Evolutionary conservation across 2,113 vertebrate genomes (phyloP).

Genomic region (Stictonetta naevosa): DNA sequence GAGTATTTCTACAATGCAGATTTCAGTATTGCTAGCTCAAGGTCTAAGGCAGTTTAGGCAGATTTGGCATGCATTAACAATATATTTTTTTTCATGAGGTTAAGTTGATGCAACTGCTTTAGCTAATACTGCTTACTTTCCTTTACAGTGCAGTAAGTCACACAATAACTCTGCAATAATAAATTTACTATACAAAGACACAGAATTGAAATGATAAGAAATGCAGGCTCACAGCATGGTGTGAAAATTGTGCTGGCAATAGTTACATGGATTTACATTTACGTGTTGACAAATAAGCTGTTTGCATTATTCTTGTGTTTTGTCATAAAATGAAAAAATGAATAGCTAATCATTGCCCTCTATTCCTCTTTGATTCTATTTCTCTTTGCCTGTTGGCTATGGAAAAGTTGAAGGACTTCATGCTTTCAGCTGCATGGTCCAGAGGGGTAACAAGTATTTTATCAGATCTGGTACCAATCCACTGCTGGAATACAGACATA

Average conservation of each 20-base stretch:
- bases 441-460: background rate
- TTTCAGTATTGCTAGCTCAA: background rate
- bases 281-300: background rate
- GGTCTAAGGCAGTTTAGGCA: background rate
- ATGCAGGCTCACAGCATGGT: background rate
- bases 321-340: background rate
- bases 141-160: background rate
- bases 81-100: background rate
- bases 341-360: background rate
- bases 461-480: background rate
- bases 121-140: background rate
- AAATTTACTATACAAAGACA: background rate
- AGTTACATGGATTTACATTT: background rate
- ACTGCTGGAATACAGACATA: background rate
- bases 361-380: background rate
- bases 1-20: background rate
- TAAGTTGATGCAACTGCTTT: background rate
- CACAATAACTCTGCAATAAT: background rate
- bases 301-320: background rate
- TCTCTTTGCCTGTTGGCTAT: rapidly evolving
- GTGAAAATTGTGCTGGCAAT: background rate
- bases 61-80: background rate
- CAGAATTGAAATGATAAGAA: background rate
- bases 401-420: background rate
- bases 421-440: background rate